Conservation (phyloP, 2,113 vertebrate species). For the Glaucidium brasilianum region DNA sequence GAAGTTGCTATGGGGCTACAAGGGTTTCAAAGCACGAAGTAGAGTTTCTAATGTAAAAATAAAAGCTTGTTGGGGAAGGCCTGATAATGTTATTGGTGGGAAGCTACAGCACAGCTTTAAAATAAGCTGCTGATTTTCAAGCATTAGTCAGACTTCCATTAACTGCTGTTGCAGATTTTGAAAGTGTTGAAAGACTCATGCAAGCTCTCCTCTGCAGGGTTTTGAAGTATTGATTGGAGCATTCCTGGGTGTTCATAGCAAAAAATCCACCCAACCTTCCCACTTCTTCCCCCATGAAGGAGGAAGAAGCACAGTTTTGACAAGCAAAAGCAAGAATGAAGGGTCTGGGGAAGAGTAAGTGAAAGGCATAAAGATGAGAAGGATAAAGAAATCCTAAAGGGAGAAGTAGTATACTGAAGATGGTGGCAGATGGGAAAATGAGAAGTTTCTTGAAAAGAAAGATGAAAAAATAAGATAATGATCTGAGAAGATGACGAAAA, state of each 20-base stretch:
- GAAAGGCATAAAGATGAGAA: slow-evolving; percentile 37
- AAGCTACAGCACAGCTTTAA: background rate
- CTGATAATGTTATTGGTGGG: background rate
- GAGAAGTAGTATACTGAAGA: background rate
- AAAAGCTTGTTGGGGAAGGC: background rate
- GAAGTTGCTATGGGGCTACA: background rate
- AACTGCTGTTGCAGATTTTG: slow-evolving; percentile 21
- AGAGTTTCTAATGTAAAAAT: background rate
- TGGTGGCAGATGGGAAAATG: background rate
- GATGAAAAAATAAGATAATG: slow-evolving; percentile 31
- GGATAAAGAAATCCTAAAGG: slow-evolving; percentile 42
- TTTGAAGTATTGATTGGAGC: background rate
- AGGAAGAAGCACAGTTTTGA: slow-evolving; percentile 38
- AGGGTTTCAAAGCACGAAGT: background rate
- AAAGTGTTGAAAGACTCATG: background rate
- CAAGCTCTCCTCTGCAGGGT: slow-evolving; percentile 23
- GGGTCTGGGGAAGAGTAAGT: slow-evolving; percentile 38
- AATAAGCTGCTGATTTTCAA: slow-evolving; percentile 10
- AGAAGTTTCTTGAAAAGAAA: slow-evolving; percentile 41
- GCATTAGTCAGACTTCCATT: slow-evolving; percentile 56
- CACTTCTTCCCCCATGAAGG: slow-evolving; percentile 10
- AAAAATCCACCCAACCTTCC: slow-evolving; percentile 19
- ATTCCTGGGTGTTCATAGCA: background rate
- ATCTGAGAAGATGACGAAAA: background rate
- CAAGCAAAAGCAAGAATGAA: slow-evolving; percentile 15